Percentiles rank a stretch among this genome's conserved stretches.
These are phyloP conservation scores for Columba livia DNA, from an alignment of 2,113 vertebrate genomes.

Conservation along the genomic window DNA sequence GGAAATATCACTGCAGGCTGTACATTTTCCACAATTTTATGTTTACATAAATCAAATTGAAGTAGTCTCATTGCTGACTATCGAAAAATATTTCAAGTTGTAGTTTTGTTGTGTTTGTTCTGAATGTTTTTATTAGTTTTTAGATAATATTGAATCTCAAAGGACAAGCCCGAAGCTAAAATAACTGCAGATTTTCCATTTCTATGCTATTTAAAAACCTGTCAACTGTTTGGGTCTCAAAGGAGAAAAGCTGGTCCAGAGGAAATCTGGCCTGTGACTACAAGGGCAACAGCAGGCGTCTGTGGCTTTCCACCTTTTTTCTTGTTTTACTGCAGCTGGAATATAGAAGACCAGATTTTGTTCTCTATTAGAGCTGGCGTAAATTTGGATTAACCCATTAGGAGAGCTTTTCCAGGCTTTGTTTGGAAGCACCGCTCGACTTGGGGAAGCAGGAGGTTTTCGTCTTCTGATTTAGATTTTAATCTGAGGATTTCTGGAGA, in stretches of 20 bases:
- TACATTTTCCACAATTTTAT: neutral
- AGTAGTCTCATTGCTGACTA: neutral
- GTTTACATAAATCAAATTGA: neutral
- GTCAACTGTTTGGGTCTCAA: neutral
- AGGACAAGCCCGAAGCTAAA: neutral
- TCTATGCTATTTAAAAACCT: slow-evolving; percentile 4
- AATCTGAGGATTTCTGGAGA: neutral
- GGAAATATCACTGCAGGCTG: neutral
- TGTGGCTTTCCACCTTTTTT: neutral
- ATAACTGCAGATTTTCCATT: slow-evolving; percentile 3
- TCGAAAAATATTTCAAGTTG: neutral
- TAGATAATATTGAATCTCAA: neutral
- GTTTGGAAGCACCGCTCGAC: neutral
- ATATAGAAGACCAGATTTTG: neutral
- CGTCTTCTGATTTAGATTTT: neutral
- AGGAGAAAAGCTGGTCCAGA: neutral
- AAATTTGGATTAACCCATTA: neutral
- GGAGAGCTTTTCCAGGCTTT: neutral
- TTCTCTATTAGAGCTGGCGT: neutral
- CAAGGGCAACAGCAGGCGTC: neutral
- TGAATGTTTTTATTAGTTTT: slow-evolving; percentile 24
- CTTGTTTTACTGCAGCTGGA: neutral
- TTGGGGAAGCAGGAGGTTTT: neutral
- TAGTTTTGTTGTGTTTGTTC: neutral
- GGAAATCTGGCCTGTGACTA: neutral